phyloP scores from a whole-genome alignment of 2,888 invertebrate genomes.

The Synanthedon formicaeformis region DNA sequence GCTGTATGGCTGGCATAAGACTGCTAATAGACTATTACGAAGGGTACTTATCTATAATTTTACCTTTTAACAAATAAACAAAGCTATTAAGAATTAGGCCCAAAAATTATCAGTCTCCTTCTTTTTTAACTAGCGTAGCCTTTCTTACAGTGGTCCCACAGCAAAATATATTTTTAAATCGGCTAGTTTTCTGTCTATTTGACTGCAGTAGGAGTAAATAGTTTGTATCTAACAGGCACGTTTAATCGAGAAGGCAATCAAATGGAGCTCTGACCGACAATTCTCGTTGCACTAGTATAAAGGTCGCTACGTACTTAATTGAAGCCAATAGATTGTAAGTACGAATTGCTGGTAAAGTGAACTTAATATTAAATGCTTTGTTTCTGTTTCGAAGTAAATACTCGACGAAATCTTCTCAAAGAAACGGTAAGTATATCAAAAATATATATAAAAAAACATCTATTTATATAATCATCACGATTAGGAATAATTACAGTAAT shows the following conservation, averaged over 20 bases:
- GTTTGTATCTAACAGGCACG: not conserved
- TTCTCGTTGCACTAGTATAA: not conserved
- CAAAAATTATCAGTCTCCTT: too few species aligned
- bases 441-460: too few species aligned
- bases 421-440: too few species aligned
- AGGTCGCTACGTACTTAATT: not conserved
- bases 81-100: too few species aligned
- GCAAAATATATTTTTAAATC: not conserved
- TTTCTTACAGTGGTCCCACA: not conserved
- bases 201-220: not conserved
- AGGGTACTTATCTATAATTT: too few species aligned
- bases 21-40: too few species aligned
- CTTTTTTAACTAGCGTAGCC: too few species aligned
- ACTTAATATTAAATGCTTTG: not conserved
- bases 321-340: not conserved
- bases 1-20: too few species aligned
- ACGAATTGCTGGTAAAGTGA: not conserved
- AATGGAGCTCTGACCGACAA: not conserved
- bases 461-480: too few species aligned
- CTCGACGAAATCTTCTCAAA: too few species aligned
- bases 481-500: too few species aligned
- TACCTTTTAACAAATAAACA: too few species aligned
- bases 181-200: not conserved
- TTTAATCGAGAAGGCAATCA: not conserved
- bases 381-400: not conserved